These are phyloP conservation scores for Hypotaenidia philippensis DNA, from an alignment of 2,797 vertebrate species.

Conservation along the genomic window DNA sequence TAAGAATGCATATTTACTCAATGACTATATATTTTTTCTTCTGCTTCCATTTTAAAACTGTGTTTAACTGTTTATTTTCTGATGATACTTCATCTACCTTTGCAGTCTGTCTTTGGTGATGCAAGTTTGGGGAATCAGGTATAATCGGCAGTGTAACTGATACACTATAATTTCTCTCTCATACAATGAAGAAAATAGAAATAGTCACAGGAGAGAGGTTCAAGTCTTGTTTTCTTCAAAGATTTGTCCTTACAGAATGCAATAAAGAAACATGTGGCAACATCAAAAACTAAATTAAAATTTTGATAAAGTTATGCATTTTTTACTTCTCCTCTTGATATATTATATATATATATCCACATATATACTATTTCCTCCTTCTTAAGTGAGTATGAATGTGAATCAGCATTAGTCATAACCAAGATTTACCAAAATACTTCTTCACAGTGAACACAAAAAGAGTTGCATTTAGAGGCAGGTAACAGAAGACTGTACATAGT, in stretches of 20 bases:
- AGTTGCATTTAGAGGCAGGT: background rate
- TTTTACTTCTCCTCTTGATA: background rate
- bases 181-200: background rate
- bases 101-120: background rate
- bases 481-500: background rate
- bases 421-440: background rate
- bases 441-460: background rate
- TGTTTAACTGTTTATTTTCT: background rate
- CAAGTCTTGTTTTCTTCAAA: background rate
- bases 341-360: too few relatives aligned
- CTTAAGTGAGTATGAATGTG: background rate
- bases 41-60: background rate
- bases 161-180: background rate
- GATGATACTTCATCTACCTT: background rate
- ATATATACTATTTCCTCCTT: background rate
- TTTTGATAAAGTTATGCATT: background rate
- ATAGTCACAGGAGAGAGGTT: too few relatives aligned
- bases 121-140: background rate
- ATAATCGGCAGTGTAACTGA: background rate
- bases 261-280: background rate
- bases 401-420: background rate
- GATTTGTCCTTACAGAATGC: background rate
- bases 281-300: background rate
- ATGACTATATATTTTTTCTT: background rate
- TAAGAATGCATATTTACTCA: background rate